Base-by-base conservation (phyloP, 1,140 invertebrate genomes). In the Daktulosphaira vitifoliae region DNA sequence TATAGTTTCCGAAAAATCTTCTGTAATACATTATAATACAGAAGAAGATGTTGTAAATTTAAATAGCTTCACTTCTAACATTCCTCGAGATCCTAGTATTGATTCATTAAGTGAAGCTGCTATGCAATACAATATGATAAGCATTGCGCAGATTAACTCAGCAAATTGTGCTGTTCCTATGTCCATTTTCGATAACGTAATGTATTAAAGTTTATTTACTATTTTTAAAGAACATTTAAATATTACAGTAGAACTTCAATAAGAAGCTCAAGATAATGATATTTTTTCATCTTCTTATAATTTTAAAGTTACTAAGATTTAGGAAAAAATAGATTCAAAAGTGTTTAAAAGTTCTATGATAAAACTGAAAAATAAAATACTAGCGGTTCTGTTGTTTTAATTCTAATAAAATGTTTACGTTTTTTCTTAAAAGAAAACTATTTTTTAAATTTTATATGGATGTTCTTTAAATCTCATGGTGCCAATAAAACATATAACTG, bases 181-280 rank as follows among this genome's bases (percentile, higher is more conserved):
- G 16, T 80, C 83, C 67, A 80, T 97, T 54, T 98, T 96, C 76
- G 87, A 85, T 26, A 89, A 93, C 77, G 85, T 86, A 76, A n/a
- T n/a, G 71, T 68, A 56, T 22, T 48, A 18, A 53, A 59, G 5
- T 25, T 39, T 20, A 13, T 18, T 20, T n/a, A 4, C 15, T 65
- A 20, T 62, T 5, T 11, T 11, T 39, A 9, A 39, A 8, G 8
- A 9, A n/a, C 38, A 39, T 39, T 9, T 39, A 39, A n/a, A n/a
- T 8, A 9, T n/a, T n/a, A 8, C 38, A 9, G 38, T 39, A n/a
- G n/a, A n/a, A n/a, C n/a, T n/a, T n/a, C n/a, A n/a, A n/a, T n/a
- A n/a, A n/a, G n/a, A n/a, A n/a, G n/a, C n/a, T n/a, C n/a, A n/a
- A n/a, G n/a, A n/a, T n/a, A n/a, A n/a, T n/a, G n/a, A n/a, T n/a